Percentiles rank a stretch among this genome's conserved stretches.
phyloP scores from a whole-genome alignment of 2,888 invertebrate genomes.

The Venusia cambrica region DNA sequence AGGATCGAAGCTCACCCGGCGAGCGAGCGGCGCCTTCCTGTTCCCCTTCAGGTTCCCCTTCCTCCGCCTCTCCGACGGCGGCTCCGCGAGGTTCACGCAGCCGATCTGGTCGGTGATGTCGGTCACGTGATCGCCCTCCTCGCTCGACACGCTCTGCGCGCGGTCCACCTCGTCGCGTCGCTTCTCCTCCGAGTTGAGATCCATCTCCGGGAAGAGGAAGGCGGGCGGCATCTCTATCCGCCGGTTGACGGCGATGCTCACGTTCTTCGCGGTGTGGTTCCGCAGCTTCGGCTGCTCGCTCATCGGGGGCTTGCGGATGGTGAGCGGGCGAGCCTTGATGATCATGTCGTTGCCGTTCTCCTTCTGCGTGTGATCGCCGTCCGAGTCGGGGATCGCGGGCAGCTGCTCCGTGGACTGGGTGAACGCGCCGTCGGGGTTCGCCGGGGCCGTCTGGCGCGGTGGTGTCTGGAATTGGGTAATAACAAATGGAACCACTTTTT shows the following conservation, averaged over 20 bases:
- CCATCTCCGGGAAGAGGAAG: slow-evolving; percentile 89
- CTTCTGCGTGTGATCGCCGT: slow-evolving; percentile 63
- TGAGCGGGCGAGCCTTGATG: slow-evolving; percentile 91
- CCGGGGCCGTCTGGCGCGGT: slow-evolving; percentile 75
- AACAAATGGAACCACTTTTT: background rate
- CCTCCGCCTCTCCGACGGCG: slow-evolving; percentile 83
- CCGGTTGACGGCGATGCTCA: slow-evolving; percentile 85
- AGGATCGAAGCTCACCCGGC: slow-evolving; percentile 98
- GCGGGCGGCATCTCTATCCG: slow-evolving; percentile 92
- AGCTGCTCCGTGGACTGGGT: slow-evolving; percentile 56
- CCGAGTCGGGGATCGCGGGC: slow-evolving; percentile 60
- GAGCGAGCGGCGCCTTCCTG: slow-evolving; percentile 86
- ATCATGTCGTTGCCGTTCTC: slow-evolving; percentile 70
- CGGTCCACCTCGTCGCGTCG: slow-evolving; percentile 73
- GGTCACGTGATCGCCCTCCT: slow-evolving; percentile 63
- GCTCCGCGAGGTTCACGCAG: slow-evolving; percentile 76
- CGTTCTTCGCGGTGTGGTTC: slow-evolving; percentile 78
- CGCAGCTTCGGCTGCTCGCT: slow-evolving; percentile 90
- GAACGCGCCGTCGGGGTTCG: slow-evolving; percentile 58
- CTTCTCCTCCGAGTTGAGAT: slow-evolving; percentile 77
- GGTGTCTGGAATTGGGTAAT: slow-evolving; percentile 58
- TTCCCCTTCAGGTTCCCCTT: slow-evolving; percentile 91
- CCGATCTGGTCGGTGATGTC: slow-evolving; percentile 76
- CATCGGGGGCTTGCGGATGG: slow-evolving; percentile 90
- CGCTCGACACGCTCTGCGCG: slow-evolving; percentile 61